Base-by-base conservation (phyloP, 2,113 vertebrate genomes). In the Ramphastos sulfuratus region DNA sequence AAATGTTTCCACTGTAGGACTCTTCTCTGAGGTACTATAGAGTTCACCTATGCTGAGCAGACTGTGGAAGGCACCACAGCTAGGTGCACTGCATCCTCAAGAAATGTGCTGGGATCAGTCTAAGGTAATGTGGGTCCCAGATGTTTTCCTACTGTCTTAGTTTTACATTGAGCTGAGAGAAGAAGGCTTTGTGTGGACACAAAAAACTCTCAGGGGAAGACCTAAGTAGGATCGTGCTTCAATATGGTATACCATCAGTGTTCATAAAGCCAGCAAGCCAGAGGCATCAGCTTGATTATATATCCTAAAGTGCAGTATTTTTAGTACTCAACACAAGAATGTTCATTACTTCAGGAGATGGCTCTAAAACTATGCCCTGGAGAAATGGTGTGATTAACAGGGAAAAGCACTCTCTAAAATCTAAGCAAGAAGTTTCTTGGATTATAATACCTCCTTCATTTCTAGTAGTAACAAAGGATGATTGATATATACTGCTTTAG, bases 341-440 rank as follows among this genome's bases (percentile, higher is more conserved):
- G n/a, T 84, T 95, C 94, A 86, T 86, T 96, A 93, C 81, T 95
- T 88, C 59, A 77, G 55, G 73, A 94, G 73, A 81, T 42, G 23
- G 69, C 27, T 94, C 27, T 81, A 81, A 91, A 91, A 90, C 73
- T 31, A 70, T 63, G 77, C 73, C 93, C 87, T 33, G 19, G 76
- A 95, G 95, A 92, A 93, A 78, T 1, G 1, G 10, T 63, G 44
- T 93, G 87, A 93, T 95, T 95, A 96, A 92, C 94, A 84, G 12
- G 91, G 70, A 92, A 90, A 94, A 94, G 85, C 65, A 90, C 80
- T 91, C 84, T 79, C 44, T 67, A 61, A 89, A 93, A 90, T 81
- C 76, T 44, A 48, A 55, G 92, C 7, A 24, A 90, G 93, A 95
- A 81, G 90, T 69, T 78, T 79, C 88, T 87, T 84, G 61, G 76